A percentile compares a stretch with the other conserved stretches of the same genome.
These are phyloP conservation scores for Erebia epiphron DNA, from an alignment of 2,888 invertebrate species.

Conservation along the genomic window DNA sequence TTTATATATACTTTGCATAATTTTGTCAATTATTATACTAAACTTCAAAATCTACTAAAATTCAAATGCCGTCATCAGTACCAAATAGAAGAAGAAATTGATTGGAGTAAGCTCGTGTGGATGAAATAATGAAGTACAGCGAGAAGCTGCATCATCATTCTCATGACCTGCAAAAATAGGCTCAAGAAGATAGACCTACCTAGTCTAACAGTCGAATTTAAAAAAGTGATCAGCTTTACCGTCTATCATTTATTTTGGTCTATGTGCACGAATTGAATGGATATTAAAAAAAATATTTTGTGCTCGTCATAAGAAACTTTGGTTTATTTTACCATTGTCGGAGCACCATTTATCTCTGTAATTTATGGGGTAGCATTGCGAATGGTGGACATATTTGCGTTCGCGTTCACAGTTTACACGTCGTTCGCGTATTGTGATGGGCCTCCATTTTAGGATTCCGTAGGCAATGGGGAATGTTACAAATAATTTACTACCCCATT, in stretches of 20 bases:
- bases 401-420: conserved; percentile 51
- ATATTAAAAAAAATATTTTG: conserved; percentile 73
- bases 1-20: too few species aligned
- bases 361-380: conserved; percentile 77
- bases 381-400: conserved; percentile 73
- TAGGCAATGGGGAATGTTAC: conserved; percentile 9
- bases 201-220: neutral
- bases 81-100: too few species aligned
- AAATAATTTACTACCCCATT: conserved; percentile 16
- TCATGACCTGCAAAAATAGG: too few species aligned
- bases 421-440: conserved; percentile 53
- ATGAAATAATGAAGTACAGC: too few species aligned
- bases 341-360: conserved; percentile 77
- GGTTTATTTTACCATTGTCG: conserved; percentile 80
- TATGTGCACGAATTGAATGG: conserved; percentile 49
- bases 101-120: too few species aligned
- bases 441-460: conserved; percentile 40
- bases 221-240: neutral
- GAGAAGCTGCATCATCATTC: neutral
- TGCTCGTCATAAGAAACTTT: conserved; percentile 71
- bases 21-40: too few species aligned
- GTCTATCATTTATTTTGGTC: conserved; percentile 1
- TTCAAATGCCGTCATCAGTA: too few species aligned
- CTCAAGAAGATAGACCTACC: too few species aligned
- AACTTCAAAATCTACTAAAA: too few species aligned